phyloP scores from a whole-genome alignment of 2,888 invertebrate species.

The Coecobrya sp. region DNA sequence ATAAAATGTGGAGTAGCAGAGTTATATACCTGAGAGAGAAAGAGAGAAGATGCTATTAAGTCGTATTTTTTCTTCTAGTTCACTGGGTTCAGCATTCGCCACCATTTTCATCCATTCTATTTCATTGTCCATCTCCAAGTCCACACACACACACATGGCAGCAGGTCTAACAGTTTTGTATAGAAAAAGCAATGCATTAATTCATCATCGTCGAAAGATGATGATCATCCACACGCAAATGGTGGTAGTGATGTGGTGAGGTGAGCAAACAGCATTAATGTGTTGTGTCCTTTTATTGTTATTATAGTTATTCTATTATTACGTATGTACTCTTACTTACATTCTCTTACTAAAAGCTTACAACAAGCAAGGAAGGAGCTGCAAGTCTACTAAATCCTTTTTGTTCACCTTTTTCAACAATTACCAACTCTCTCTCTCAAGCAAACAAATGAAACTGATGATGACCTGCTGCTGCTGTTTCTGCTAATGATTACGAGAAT shows the following conservation, averaged over 20 bases:
- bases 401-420: slow-evolving; percentile 12
- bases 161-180: slow-evolving; percentile 44
- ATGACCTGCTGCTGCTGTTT: slow-evolving; percentile 34
- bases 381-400: not conserved
- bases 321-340: not conserved
- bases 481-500: not conserved
- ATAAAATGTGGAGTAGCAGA: not conserved
- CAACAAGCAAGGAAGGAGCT: not conserved
- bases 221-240: not conserved
- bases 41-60: slow-evolving; percentile 38
- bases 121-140: not conserved
- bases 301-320: not conserved
- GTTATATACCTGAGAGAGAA: too few species aligned
- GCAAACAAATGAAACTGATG: slow-evolving; percentile 34
- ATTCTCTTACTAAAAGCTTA: not conserved
- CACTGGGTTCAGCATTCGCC: not conserved
- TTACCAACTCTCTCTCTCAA: not conserved
- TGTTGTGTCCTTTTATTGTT: slow-evolving; percentile 46
- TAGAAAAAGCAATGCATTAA: slow-evolving; percentile 6
- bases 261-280: slow-evolving; percentile 33
- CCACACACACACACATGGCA: slow-evolving; percentile 30
- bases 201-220: not conserved
- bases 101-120: not conserved
- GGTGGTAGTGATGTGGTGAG: not conserved
- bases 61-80: slow-evolving; percentile 8